A percentile compares a stretch with the other conserved stretches of the same genome.
Conservation (phyloP, 2,797 vertebrate genomes). For the Myoxocephalus aenaeus region DNA sequence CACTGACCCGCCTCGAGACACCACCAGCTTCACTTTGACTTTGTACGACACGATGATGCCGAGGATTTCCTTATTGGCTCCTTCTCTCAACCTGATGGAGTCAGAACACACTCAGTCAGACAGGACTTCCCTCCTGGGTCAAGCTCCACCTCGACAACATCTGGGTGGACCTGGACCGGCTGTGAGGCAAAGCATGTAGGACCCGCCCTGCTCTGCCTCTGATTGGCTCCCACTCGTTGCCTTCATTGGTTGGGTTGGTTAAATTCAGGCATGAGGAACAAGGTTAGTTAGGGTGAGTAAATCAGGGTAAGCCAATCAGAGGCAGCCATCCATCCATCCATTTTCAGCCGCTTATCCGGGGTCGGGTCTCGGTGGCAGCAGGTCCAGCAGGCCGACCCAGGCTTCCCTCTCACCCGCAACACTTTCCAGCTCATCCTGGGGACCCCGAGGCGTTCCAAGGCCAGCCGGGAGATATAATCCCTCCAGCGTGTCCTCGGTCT, state of each 20-base stretch:
- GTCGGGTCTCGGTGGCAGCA: no score
- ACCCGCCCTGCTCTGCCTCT: background rate
- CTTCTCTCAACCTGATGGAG: slow-evolving; percentile 89
- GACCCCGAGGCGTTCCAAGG: no score
- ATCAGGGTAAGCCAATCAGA: background rate
- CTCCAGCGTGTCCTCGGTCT: no score
- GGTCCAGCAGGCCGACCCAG: no score
- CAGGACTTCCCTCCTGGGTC: no score
- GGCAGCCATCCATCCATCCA: no score
- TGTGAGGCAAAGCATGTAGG: no score
- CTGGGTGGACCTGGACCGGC: no score
- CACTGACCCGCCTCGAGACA: slow-evolving; percentile 93
- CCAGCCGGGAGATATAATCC: no score
- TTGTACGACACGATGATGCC: slow-evolving; percentile 98
- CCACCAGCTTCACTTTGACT: slow-evolving; percentile 97
- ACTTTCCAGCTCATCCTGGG: no score
- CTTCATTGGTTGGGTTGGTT: background rate
- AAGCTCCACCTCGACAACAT: background rate
- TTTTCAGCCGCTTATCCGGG: no score
- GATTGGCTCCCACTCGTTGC: background rate
- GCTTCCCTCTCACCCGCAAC: no score
- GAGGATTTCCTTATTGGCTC: slow-evolving; percentile 93
- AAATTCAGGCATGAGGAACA: background rate
- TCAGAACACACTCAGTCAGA: background rate
- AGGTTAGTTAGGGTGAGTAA: background rate